Conservation (phyloP, 2,888 invertebrate species). For the Macrophya annulata region DNA sequence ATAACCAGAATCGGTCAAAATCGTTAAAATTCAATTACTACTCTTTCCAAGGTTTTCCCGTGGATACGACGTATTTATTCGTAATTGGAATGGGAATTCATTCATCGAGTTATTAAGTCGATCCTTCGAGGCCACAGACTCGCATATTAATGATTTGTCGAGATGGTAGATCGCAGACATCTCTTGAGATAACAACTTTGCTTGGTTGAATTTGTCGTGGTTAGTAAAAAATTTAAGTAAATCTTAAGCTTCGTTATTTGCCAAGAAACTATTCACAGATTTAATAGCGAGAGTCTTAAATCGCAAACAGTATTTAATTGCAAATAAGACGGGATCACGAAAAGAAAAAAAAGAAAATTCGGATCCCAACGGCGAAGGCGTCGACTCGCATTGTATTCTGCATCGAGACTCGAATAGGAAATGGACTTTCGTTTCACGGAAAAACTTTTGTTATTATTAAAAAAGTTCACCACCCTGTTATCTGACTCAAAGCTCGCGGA, state of each 20-base stretch:
- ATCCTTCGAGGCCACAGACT: constrained; percentile 11
- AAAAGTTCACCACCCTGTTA: constrained; percentile 75
- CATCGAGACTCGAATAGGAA: constrained; percentile 42
- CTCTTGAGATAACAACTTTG: constrained; percentile 45
- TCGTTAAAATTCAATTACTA: constrained; percentile 46
- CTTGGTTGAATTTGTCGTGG: neutral
- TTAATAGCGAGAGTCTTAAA: constrained; percentile 63
- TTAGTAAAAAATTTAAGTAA: neutral
- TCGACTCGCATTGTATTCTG: neutral
- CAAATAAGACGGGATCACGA: constrained; percentile 47
- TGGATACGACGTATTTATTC: constrained; percentile 14
- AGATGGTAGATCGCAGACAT: constrained; percentile 44
- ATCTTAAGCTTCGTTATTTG: constrained; percentile 72
- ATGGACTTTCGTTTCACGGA: constrained; percentile 46
- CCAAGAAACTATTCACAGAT: constrained; percentile 73
- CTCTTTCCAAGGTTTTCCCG: neutral
- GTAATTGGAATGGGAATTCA: constrained; percentile 37
- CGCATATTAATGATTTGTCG: constrained; percentile 48
- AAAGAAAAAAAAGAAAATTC: neutral
- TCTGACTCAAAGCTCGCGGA: constrained; percentile 60
- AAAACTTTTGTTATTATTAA: constrained; percentile 73
- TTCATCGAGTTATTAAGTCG: constrained; percentile 42
- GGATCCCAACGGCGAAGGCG: constrained; percentile 19
- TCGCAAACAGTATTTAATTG: constrained; percentile 63
- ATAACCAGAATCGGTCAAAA: constrained; percentile 5